Conservation (phyloP, 2,888 invertebrate genomes). For the Oscheius sp. region DNA sequence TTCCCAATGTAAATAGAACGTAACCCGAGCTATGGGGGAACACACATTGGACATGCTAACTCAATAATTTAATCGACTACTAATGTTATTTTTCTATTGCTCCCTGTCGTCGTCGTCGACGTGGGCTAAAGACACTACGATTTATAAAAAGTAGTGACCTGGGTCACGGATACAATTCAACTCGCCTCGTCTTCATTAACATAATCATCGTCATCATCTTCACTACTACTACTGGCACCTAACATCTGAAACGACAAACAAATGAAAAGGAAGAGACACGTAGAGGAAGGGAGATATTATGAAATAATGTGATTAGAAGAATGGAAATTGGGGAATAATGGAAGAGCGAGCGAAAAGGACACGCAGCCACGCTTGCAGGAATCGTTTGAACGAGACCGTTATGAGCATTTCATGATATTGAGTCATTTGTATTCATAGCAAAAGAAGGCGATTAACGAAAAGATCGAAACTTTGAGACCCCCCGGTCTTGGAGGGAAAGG, state of each 20-base stretch:
- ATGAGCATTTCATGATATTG: too few relatives aligned
- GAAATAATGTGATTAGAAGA: conserved; percentile 4
- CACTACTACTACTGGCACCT: conserved; percentile 73
- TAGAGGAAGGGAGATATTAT: not conserved
- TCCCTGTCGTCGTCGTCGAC: not conserved
- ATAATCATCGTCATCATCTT: conserved; percentile 73
- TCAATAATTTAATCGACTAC: conserved; percentile 33
- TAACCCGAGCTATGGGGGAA: conserved; percentile 26
- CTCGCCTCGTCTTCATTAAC: conserved; percentile 59
- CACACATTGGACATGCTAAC: conserved; percentile 20
- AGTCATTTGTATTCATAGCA: too few relatives aligned
- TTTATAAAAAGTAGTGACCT: not conserved
- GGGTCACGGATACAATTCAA: not conserved
- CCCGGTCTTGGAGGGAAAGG: too few relatives aligned
- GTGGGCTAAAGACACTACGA: not conserved
- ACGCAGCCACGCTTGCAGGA: too few relatives aligned
- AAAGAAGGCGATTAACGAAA: too few relatives aligned
- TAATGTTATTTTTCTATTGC: conserved; percentile 24
- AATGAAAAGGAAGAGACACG: not conserved
- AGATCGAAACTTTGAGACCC: too few relatives aligned
- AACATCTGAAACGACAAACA: conserved; percentile 64
- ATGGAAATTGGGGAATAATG: not conserved
- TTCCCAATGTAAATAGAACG: conserved; percentile 10
- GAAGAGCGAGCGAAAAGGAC: not conserved
- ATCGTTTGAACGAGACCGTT: too few relatives aligned